phyloP scores from a whole-genome alignment of 2,888 invertebrate species.

The Papilio protenor region DNA sequence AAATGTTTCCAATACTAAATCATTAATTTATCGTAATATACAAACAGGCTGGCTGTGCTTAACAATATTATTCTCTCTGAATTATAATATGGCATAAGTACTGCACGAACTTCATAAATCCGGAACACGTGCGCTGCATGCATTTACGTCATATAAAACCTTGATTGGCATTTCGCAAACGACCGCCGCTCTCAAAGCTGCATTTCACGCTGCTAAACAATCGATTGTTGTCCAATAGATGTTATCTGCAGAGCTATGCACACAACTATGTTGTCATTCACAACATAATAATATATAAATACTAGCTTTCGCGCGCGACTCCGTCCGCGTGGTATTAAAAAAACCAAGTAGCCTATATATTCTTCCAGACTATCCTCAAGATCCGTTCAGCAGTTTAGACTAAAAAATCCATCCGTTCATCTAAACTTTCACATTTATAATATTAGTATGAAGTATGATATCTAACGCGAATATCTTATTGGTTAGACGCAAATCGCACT shows the following conservation, averaged over 20 bases:
- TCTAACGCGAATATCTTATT: too few species aligned
- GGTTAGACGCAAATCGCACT: too few species aligned
- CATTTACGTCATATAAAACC: conserved; percentile 32
- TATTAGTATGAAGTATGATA: too few species aligned
- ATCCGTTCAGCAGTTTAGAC: too few species aligned
- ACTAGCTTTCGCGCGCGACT: too few species aligned
- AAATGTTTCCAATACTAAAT: neutral
- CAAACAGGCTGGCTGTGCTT: neutral
- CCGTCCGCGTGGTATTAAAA: too few species aligned
- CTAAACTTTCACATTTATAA: too few species aligned
- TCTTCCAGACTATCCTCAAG: too few species aligned
- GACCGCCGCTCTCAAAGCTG: conserved; percentile 16
- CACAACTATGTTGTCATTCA: conserved; percentile 12
- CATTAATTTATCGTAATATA: neutral
- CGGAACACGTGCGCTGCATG: conserved; percentile 22
- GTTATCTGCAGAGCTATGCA: conserved; percentile 20
- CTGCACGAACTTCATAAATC: conserved; percentile 15
- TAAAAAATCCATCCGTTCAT: too few species aligned
- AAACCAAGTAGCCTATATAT: too few species aligned
- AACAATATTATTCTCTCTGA: neutral
- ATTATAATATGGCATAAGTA: conserved; percentile 14
- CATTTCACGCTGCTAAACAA: conserved; percentile 13
- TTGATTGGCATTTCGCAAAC: conserved; percentile 38
- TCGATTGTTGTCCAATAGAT: conserved; percentile 20
- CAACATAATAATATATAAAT: conserved; percentile 26